A percentile compares a stretch with the other conserved stretches of the same genome.
Conservation (phyloP, 2,888 invertebrate genomes). For the Pandemis corylana region DNA sequence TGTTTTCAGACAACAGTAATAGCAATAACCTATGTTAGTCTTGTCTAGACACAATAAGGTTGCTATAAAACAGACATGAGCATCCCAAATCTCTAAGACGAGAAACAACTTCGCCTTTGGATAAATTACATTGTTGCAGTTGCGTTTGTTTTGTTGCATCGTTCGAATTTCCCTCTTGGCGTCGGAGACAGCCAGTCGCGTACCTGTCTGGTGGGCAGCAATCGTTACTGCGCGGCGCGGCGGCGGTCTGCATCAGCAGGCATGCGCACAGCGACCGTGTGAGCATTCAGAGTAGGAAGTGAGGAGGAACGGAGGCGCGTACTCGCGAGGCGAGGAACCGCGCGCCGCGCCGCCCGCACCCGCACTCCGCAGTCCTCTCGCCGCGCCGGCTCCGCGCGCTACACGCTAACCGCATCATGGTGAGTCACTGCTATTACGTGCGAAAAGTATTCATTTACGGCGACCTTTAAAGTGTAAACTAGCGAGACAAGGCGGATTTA, state of each 20-base stretch:
- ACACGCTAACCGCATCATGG: slow-evolving; percentile 81
- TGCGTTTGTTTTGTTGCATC: slow-evolving; percentile 67
- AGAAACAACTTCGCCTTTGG: slow-evolving; percentile 15
- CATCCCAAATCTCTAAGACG: slow-evolving; percentile 2
- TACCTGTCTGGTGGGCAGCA: slow-evolving; percentile 74
- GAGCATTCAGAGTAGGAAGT: slow-evolving; percentile 70
- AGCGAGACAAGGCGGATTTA: slow-evolving; percentile 43
- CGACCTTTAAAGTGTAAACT: slow-evolving; percentile 45
- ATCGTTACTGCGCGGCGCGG: slow-evolving; percentile 78
- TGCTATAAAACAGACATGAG: neutral
- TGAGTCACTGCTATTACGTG: slow-evolving; percentile 79
- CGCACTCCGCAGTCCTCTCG: slow-evolving; percentile 71
- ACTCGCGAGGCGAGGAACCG: slow-evolving; percentile 65
- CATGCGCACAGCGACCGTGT: slow-evolving; percentile 73
- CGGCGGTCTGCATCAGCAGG: slow-evolving; percentile 79
- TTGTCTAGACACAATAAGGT: neutral
- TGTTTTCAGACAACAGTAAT: neutral
- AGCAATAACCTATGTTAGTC: slow-evolving; percentile 1
- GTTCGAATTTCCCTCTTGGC: slow-evolving; percentile 76
- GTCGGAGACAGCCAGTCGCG: slow-evolving; percentile 80
- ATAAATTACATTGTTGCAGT: slow-evolving; percentile 56
- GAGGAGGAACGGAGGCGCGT: slow-evolving; percentile 64
- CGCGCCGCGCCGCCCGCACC: slow-evolving; percentile 73
- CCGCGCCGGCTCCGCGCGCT: slow-evolving; percentile 80
- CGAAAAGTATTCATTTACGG: slow-evolving; percentile 73